These are phyloP conservation scores for Actinopyga echinites DNA, from an alignment of 53 echinoderm and acorn worm species.

Conservation along the genomic window DNA sequence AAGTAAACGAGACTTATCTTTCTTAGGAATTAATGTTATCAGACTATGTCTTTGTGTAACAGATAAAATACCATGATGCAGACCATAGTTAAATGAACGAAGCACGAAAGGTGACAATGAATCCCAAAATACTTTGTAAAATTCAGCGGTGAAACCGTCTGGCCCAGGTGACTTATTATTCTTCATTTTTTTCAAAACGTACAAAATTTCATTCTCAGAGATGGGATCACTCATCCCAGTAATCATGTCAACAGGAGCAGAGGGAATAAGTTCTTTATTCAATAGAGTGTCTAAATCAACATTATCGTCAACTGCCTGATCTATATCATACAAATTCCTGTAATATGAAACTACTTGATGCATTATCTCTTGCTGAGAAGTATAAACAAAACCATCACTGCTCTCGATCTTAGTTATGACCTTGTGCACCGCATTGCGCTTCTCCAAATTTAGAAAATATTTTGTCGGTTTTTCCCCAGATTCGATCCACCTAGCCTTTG, in stretches of 20 bases:
- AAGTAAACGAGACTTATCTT: conserved; percentile 32
- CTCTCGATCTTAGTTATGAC: neutral
- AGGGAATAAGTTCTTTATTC: neutral
- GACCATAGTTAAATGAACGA: conserved; percentile 33
- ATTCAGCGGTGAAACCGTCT: conserved; percentile 56
- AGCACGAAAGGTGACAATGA: conserved; percentile 6
- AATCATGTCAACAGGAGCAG: neutral
- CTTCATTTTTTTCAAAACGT: conserved; percentile 4
- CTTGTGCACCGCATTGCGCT: neutral
- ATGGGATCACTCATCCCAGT: neutral
- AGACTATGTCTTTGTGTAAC: conserved; percentile 45
- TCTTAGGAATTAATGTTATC: conserved; percentile 53
- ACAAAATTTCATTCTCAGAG: neutral
- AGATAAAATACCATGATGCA: conserved; percentile 31
- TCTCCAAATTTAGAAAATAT: conserved; percentile 6
- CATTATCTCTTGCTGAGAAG: neutral
- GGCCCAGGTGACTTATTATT: conserved; percentile 50
- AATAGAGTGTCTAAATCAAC: neutral
- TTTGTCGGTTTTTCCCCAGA: conserved; percentile 24
- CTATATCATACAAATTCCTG: neutral
- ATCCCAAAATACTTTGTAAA: conserved; percentile 42
- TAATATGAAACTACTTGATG: neutral
- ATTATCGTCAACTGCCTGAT: neutral
- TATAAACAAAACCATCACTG: neutral
- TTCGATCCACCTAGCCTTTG: conserved; percentile 23